Percentiles rank a stretch among this genome's conserved stretches.
Evolutionary conservation across 2,797 vertebrate genomes (phyloP).

Genomic region (Hypotaenidia philippensis): DNA sequence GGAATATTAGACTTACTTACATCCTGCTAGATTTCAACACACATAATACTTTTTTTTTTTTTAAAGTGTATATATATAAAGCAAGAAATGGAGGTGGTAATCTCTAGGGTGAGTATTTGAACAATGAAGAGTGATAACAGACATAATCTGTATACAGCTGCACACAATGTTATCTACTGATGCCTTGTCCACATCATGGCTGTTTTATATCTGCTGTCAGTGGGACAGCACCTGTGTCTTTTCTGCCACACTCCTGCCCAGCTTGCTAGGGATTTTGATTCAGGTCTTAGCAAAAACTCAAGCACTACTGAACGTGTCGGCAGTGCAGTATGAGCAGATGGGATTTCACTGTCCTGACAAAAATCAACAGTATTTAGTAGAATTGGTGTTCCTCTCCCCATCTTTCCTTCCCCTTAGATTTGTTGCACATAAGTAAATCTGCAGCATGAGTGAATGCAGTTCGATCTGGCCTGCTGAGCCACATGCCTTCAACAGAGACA

Average conservation of each 20-base stretch:
- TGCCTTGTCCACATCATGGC: not conserved
- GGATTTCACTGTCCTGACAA: not conserved
- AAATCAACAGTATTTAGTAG: not conserved
- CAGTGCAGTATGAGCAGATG: not conserved
- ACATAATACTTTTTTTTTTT: not conserved
- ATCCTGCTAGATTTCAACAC: not conserved
- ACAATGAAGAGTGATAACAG: not conserved
- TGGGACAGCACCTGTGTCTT: fast-evolving
- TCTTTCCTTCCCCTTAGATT: not conserved
- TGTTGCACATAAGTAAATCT: not conserved
- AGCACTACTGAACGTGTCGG: not conserved
- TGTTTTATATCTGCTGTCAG: not conserved
- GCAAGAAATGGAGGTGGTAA: not conserved
- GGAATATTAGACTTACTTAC: not conserved
- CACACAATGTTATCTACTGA: not conserved
- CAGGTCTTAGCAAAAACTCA: not conserved
- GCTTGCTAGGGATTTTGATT: not conserved
- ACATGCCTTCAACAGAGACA: not conserved
- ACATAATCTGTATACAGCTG: not conserved
- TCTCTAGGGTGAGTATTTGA: not conserved
- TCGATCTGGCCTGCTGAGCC: not conserved
- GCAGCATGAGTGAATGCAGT: not conserved
- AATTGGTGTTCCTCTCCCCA: not conserved
- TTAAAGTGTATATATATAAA: not conserved
- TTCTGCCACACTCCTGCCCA: not conserved